Conservation (phyloP, 2,113 vertebrate genomes). For the Acanthochromis polyacanthus region DNA sequence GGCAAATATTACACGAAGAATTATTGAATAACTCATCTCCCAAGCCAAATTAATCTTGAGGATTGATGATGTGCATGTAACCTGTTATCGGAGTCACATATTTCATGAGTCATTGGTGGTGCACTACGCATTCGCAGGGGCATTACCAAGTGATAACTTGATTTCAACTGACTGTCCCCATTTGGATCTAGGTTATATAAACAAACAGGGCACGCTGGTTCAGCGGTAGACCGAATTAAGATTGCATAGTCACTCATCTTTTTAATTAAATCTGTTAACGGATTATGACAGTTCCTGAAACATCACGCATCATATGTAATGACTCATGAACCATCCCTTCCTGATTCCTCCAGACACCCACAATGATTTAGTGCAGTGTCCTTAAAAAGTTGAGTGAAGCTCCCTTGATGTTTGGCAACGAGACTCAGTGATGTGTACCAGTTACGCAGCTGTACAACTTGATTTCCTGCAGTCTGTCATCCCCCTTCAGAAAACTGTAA, state of each 20-base stretch:
- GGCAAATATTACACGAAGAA: constrained; percentile 82
- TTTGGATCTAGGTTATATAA: constrained; percentile 61
- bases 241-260: constrained; percentile 54
- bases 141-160: constrained; percentile 67
- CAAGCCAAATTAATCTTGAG: constrained; percentile 79
- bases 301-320: constrained; percentile 51
- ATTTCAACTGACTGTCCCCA: constrained; percentile 62
- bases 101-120: constrained; percentile 67
- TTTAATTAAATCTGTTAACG: constrained; percentile 76
- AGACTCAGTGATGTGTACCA: constrained; percentile 40
- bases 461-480: constrained; percentile 36
- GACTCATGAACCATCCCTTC: constrained; percentile 49
- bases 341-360: constrained; percentile 56
- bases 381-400: constrained; percentile 53
- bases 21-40: constrained; percentile 83
- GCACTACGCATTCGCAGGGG: constrained; percentile 37
- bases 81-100: constrained; percentile 68
- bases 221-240: constrained; percentile 46
- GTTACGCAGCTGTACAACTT: constrained; percentile 34
- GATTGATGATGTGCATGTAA: constrained; percentile 80
- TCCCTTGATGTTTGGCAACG: constrained; percentile 48
- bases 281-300: constrained; percentile 63
- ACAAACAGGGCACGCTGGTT: constrained; percentile 49
- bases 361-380: constrained; percentile 53
- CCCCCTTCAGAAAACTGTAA: constrained; percentile 37